Evolutionary conservation across 2,797 vertebrate species (phyloP).

Genomic region (Sebastes variabilis): DNA sequence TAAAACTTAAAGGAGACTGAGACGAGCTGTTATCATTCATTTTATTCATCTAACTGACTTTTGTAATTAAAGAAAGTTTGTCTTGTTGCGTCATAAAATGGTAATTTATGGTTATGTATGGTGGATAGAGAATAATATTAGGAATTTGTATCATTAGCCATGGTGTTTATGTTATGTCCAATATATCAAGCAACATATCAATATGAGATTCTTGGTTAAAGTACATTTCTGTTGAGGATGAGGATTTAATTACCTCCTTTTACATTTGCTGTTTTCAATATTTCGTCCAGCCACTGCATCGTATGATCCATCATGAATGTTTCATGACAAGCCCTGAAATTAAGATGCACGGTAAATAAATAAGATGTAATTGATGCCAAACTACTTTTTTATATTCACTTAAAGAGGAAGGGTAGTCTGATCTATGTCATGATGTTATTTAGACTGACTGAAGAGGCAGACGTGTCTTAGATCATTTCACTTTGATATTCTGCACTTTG

Average conservation of each 20-base stretch:
- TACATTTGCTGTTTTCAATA: slow-evolving; percentile 15
- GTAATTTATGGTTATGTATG: not conserved
- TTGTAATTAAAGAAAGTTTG: slow-evolving; percentile 34
- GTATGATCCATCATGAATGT: not conserved
- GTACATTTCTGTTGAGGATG: not conserved
- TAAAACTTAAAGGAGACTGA: slow-evolving; percentile 37
- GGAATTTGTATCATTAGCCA: not conserved
- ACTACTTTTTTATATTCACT: slow-evolving; percentile 19
- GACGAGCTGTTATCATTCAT: slow-evolving; percentile 35
- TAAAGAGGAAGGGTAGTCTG: not conserved
- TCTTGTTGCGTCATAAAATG: slow-evolving; percentile 29
- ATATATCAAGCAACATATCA: not conserved
- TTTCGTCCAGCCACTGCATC: slow-evolving; percentile 16
- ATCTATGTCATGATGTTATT: not conserved
- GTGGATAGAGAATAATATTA: not conserved
- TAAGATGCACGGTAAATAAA: slow-evolving; percentile 20
- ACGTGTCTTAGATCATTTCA: slow-evolving; percentile 14
- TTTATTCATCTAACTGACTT: slow-evolving; percentile 41
- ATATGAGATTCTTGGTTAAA: not conserved
- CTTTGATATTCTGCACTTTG: slow-evolving; percentile 21
- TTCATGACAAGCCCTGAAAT: slow-evolving; percentile 13
- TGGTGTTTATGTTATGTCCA: not conserved
- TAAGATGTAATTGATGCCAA: slow-evolving; percentile 8
- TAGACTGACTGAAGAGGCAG: slow-evolving; percentile 28
- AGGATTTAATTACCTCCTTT: slow-evolving; percentile 6